Evolutionary conservation across 2,797 vertebrate genomes (phyloP), one percentile per base, ranked within the genome.

Genomic region (Scolopax rusticola): DNA sequence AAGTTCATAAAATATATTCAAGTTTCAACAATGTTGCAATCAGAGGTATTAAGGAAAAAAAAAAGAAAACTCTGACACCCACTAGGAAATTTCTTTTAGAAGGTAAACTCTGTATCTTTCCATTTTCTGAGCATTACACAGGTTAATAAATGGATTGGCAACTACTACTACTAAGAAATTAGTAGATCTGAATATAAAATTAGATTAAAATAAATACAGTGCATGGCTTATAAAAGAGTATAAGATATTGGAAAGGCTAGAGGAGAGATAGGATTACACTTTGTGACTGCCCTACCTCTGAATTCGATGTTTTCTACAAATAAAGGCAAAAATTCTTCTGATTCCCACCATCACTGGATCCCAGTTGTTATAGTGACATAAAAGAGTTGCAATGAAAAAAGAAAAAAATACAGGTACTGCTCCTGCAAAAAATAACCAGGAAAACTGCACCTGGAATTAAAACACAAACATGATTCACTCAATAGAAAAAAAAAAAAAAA

Each of bases 281-380:
- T 71, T 32, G 33, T 86, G 19, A 50, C 9, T 43, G 89, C 4
- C 84, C 3, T 98, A 99, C 99, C 99, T 99, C 87, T 99, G 98
- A 96, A 98, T 98, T 61, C 99, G 98, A 96, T 99, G 99, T 96
- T 99, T 99, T 90, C 99, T 98, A 97, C 99, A 99, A 70, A 99
- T 97, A 96, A 99, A 99, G 80, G 99, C 98, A 92, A 99, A 99
- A 63, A 99, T 94, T 97, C 99, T 98, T 97, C 99, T 98, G 87
- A 99, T 98, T 21, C 98, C 99, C 75, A 99, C 98, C 98, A 99
- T 99, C 74, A 99, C 99, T 9, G 99, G 99, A 97, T 99, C 99
- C 99, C 99, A 99, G 98, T 99, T 99, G 98, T 99, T 99, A 98
- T 99, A 99, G 97, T 99, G 99, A 95, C 99, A 99, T 51, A 99